Evolutionary conservation across 2,113 vertebrate species (phyloP).

Genomic region (Aix galericulata): DNA sequence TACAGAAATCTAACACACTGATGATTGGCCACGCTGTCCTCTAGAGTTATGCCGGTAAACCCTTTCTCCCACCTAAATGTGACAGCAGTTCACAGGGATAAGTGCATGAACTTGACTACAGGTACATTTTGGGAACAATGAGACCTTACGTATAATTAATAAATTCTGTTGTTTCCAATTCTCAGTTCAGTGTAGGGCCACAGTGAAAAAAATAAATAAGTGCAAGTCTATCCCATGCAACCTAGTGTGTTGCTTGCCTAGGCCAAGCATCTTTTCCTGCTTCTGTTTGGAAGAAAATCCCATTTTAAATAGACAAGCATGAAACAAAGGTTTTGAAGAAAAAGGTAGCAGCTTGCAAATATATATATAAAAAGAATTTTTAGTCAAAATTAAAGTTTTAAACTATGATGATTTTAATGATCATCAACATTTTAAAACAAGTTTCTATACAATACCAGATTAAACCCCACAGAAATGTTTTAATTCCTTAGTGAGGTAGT

Average conservation of each 20-base stretch:
- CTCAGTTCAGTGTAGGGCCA: background rate
- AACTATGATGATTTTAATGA: background rate
- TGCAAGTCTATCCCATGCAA: fast-evolving
- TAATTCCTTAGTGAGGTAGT: background rate
- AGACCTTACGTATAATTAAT: background rate
- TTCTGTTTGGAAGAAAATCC: background rate
- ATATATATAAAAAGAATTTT: background rate
- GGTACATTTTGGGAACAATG: background rate
- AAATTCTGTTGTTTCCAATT: background rate
- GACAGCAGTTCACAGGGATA: background rate
- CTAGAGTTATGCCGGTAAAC: background rate
- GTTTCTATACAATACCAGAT: background rate
- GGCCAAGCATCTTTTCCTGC: background rate
- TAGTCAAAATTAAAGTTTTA: background rate
- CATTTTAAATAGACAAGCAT: background rate
- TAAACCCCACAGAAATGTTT: background rate
- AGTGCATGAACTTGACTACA: background rate
- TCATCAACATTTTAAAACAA: background rate
- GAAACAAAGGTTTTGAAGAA: background rate
- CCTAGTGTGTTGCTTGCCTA: too few relatives aligned
- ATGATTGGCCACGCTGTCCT: background rate
- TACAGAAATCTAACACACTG: background rate
- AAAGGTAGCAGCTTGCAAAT: background rate
- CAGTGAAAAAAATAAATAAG: background rate
- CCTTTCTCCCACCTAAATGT: background rate